Conservation (phyloP, 1,140 invertebrate species). For the Drosophila equinoxialis region DNA sequence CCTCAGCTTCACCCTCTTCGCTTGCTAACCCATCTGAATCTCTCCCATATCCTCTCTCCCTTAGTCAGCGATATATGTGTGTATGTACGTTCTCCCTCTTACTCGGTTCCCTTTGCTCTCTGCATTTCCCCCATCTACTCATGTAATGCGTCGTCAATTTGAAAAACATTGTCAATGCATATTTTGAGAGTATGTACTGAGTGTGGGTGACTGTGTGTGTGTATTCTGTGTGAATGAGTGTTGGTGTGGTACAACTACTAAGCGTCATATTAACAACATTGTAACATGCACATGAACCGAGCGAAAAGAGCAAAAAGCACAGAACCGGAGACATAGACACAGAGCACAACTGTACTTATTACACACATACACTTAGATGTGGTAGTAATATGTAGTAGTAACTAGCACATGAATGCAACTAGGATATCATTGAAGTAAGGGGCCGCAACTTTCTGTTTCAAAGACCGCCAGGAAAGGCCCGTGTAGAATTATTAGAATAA, state of each 20-base stretch:
- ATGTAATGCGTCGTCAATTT: conserved; percentile 63
- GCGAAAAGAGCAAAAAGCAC: not conserved
- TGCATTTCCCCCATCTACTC: conserved; percentile 1
- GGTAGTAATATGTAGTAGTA: not conserved
- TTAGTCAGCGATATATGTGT: not conserved
- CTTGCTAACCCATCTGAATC: not conserved
- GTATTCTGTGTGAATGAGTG: conserved; percentile 1
- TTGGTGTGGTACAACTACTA: conserved; percentile 59
- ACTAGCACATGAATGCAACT: not conserved
- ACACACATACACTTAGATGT: not conserved
- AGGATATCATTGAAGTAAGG: not conserved
- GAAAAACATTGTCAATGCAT: conserved; percentile 74
- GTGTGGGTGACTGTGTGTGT: not conserved
- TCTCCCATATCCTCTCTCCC: not conserved
- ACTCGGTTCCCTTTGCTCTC: not conserved
- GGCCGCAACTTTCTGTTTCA: not conserved
- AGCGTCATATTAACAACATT: conserved; percentile 77
- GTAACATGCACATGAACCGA: conserved; percentile 56
- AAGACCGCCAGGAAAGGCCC: no score
- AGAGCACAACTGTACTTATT: conserved; percentile 22
- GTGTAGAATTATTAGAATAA: no score
- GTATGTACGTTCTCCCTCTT: not conserved
- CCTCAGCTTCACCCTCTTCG: not conserved
- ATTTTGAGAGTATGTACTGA: conserved; percentile 19
- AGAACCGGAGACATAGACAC: conserved; percentile 24